Conservation (phyloP, 2,888 invertebrate genomes). For the Balanococcus diminutus region DNA sequence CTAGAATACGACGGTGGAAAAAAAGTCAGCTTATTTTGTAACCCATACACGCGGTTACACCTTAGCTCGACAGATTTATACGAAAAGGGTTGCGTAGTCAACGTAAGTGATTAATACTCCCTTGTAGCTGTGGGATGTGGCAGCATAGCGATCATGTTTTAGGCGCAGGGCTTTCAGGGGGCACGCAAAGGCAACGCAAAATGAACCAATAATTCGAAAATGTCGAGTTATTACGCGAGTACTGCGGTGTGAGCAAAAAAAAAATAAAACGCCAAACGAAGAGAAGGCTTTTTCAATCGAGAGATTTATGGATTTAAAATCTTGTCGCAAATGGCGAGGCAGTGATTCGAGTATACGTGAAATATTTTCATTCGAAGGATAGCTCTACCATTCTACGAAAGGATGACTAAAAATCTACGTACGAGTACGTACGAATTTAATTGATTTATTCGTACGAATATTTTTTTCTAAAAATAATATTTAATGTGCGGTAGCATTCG, state of each 20-base stretch:
- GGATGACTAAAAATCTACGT: not conserved
- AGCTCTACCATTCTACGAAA: not conserved
- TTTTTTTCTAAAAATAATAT: not conserved
- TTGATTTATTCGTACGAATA: slow-evolving; percentile 30
- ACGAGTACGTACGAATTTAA: not conserved
- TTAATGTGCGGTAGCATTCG: not conserved
- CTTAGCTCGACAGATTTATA: slow-evolving; percentile 14
- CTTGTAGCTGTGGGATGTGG: not conserved
- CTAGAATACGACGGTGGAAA: not conserved
- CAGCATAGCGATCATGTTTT: not conserved
- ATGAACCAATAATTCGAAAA: slow-evolving; percentile 27
- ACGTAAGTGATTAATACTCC: slow-evolving; percentile 23
- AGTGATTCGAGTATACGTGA: not conserved
- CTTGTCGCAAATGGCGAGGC: not conserved
- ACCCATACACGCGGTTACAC: not conserved
- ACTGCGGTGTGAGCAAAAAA: not conserved
- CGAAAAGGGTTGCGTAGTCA: not conserved
- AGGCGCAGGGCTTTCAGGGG: not conserved
- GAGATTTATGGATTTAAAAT: slow-evolving; percentile 9
- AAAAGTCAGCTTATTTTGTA: slow-evolving; percentile 18
- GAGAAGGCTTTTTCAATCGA: not conserved
- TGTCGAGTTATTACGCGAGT: not conserved
- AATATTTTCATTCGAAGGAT: not conserved
- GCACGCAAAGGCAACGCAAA: not conserved
- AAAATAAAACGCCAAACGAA: not conserved